Base-by-base conservation (phyloP, 2,113 vertebrate genomes). In the Pogona vitticeps region DNA sequence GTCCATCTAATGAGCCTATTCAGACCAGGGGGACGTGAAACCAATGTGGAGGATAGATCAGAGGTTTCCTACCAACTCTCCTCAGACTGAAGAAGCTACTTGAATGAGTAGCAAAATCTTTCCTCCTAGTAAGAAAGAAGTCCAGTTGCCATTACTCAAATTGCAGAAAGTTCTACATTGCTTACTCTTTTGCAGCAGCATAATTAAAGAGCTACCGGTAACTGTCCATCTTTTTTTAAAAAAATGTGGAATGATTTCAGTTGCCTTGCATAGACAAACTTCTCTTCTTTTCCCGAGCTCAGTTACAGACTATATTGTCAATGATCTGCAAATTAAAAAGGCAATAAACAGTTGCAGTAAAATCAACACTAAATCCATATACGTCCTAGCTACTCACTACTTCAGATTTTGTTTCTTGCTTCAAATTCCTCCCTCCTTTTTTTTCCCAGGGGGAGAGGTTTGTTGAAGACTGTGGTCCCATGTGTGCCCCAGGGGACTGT, bases 241-340 rank as follows among this genome's bases (percentile, higher is more conserved):
- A 73, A 61, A 84, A 85, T 84, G 73, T 70, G 46, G 85, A 77
- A 94, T 91, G 91, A 88, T 92, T 93, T 91, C 88, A 93, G 91
- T 93, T 94, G 89, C 85, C 85, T 89, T 63, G 91, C 91, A 85
- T 93, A 91, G 92, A 90, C 79, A 73, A 80, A 88, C n/a, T 94
- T 89, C 82, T 79, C 93, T 88, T 93, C 90, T 94, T 93, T 93
- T 96, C 96, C 94, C 93, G 94, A 94, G 92, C 92, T 92, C 94
- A 52, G 46, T 92, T 93, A 95, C 87, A 93, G 89, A 91, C 93
- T 91, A 94, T 96, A 91, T 92, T 94, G 94, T 96, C 89, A 88
- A 95, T 96, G 96, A 96, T 96, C 93, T 93, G 92, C 92, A 96
- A 95, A 97, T 97, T 96, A 97, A 96, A 96, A 96, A 96, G 95